Evolutionary conservation across 2,113 vertebrate genomes (phyloP), one percentile per base, ranked within the genome.

Genomic region (Amazona vittata): DNA sequence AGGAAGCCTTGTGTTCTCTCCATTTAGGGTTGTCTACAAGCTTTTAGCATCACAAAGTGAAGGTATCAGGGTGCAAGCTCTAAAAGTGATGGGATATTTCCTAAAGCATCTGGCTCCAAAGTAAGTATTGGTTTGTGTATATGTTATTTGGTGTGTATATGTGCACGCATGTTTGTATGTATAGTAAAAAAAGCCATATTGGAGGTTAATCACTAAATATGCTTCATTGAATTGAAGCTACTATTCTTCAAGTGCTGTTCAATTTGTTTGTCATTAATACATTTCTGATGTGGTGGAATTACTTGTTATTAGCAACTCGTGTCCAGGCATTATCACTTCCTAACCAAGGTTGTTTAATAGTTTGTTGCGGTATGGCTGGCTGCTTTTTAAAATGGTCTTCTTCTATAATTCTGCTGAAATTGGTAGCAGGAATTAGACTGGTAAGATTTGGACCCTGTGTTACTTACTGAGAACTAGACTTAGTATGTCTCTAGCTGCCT

Each of bases 81-180:
- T 99, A 14, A 99, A 99, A 98, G 99, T 99, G 69, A 86, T 99
- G 98, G 99, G 99, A 22, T 99, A 99, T 97, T 99, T 99, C 97
- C 97, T 99, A 96, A 99, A 99, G 92, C 97, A 99, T 96, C 97
- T 99, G 43, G 93, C 98, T 53, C 98, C 98, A 68, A 99, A 99
- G 99, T 99, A 98, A 99, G 99, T 98, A 5, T 67, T 69, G 5
- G 12, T 65, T 47, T 49, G 14, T 47, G 7, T 35, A 1, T 83
- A 4, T 70, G 20, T 68, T 74, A 24, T 18, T 69, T 59, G 15
- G 22, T 35, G 3, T 53, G 1, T 81, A 1, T 46, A 2, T 29
- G 4, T 12, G 12, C 6, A 52, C 1, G 4, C 0, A 4, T 6
- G 7, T 33, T 22, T 44, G 26, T 41, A 25, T 46, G 4, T 78